Base-by-base conservation (phyloP, 2,113 vertebrate genomes). In the Cyprinodon variegatus region DNA sequence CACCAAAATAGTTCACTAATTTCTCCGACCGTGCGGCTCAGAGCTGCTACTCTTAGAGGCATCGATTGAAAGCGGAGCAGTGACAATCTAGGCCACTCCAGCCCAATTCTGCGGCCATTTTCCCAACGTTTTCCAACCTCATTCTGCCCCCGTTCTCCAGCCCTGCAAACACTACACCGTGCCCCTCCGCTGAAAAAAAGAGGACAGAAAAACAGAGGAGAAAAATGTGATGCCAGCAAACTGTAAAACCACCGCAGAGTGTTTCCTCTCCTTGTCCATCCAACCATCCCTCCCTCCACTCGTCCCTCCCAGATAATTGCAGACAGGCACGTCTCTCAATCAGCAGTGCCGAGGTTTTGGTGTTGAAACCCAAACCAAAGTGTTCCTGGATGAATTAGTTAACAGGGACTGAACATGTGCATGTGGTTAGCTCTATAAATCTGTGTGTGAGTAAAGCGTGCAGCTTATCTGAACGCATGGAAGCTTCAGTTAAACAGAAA, bases 361-460 rank as follows among this genome's bases (percentile, higher is more conserved):
- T 91, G 89, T 93, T 88, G 87, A 92, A 93, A 91, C 87, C 90
- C 90, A 93, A 94, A 93, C 93, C 93, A 93, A 92, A 92, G 90
- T 93, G 93, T 94, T 94, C 94, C 93, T 95, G 93, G 93, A 94
- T 92, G 90, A 93, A 94, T 95, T 94, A 94, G 93, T 93, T 91
- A 93, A 91, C 90, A 94, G 90, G 78, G 85, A 90, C 89, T 69
- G 90, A 92, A 95, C 94, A 95, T 94, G 89, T 94, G 94, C 89
- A 92, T 93, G 93, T 93, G 94, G 92, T 94, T 95, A 91, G 88
- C 78, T 68, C 61, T 62, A 41, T 62, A 63, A 70, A 57, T 57
- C 50, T 57, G 63, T 62, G 45, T 71, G 59, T 72, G 63, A 70
- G 65, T 60, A 67, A 79, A 75, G 45, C 78, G 74, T 62, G 68